Conservation (phyloP, 2,888 invertebrate species). For the Macroteleia sp. region DNA sequence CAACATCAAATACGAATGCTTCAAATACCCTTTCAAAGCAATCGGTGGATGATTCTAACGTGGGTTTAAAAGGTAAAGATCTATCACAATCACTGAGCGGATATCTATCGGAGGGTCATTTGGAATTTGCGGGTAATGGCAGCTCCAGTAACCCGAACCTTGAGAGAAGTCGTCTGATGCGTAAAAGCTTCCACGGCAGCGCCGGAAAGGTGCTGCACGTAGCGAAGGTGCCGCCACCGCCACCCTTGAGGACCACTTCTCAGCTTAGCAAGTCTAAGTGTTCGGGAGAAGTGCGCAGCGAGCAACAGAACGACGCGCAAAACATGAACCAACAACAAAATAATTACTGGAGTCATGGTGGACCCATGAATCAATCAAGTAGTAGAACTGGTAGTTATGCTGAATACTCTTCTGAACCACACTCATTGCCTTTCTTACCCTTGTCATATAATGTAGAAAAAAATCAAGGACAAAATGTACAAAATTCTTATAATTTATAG, state of each 20-base stretch:
- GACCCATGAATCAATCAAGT: conserved; percentile 59
- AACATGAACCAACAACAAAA: conserved; percentile 82
- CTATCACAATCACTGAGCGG: conserved; percentile 89
- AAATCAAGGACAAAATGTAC: conserved; percentile 63
- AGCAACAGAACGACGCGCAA: conserved; percentile 72
- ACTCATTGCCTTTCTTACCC: conserved; percentile 87
- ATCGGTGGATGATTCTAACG: conserved; percentile 90
- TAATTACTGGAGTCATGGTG: conserved; percentile 78
- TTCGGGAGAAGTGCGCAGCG: conserved; percentile 85
- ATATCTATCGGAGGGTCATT: conserved; percentile 93
- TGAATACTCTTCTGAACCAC: conserved; percentile 85
- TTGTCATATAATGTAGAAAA: conserved; percentile 84
- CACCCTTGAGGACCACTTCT: conserved; percentile 94
- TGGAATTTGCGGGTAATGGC: conserved; percentile 88
- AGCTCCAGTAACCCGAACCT: conserved; percentile 91
- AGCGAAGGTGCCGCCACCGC: conserved; percentile 93
- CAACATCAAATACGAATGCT: conserved; percentile 70
- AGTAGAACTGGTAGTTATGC: conserved; percentile 72
- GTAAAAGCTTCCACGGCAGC: conserved; percentile 94
- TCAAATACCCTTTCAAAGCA: conserved; percentile 77
- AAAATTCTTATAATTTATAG: conserved; percentile 82
- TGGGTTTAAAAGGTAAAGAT: conserved; percentile 88
- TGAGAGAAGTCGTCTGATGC: conserved; percentile 93
- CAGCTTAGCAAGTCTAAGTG: conserved; percentile 90
- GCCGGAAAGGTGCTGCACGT: conserved; percentile 92